A percentile compares a stretch with the other conserved stretches of the same genome.
phyloP scores from a whole-genome alignment of 2,797 vertebrate genomes.

The Poliocrania exsul region DNA sequence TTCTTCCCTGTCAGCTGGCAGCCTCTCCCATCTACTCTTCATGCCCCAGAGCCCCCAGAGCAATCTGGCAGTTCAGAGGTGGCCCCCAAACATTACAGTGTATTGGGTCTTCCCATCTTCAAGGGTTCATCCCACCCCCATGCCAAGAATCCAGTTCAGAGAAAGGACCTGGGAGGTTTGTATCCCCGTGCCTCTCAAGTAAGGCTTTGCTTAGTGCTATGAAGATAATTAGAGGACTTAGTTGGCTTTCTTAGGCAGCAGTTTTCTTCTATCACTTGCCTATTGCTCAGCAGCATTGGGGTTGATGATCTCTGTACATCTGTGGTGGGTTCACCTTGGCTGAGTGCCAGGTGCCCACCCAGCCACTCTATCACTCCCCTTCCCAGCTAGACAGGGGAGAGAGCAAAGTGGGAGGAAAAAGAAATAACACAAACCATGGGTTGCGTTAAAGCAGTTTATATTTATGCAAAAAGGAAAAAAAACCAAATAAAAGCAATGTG shows the following conservation, averaged over 20 bases:
- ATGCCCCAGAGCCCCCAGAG: background rate
- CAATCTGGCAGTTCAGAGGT: background rate
- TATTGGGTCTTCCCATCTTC: background rate
- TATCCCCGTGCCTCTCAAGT: background rate
- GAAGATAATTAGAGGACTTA: background rate
- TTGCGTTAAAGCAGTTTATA: no score
- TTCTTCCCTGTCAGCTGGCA: background rate
- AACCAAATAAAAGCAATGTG: no score
- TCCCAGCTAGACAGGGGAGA: no score
- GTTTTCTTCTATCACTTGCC: background rate
- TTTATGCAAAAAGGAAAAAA: no score
- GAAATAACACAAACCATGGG: no score
- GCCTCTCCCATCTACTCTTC: background rate
- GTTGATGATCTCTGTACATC: background rate
- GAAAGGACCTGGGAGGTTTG: background rate
- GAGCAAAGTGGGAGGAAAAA: no score
- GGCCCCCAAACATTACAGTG: background rate
- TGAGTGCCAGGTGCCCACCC: no score
- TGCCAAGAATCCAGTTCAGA: background rate
- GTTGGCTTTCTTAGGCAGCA: background rate
- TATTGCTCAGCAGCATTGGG: fast-evolving
- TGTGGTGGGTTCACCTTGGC: no score
- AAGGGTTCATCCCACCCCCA: background rate
- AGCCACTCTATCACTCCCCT: no score
- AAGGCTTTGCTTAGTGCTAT: background rate